Base-by-base conservation (phyloP, 2,888 invertebrate genomes). In the Gymnocheta viridis region DNA sequence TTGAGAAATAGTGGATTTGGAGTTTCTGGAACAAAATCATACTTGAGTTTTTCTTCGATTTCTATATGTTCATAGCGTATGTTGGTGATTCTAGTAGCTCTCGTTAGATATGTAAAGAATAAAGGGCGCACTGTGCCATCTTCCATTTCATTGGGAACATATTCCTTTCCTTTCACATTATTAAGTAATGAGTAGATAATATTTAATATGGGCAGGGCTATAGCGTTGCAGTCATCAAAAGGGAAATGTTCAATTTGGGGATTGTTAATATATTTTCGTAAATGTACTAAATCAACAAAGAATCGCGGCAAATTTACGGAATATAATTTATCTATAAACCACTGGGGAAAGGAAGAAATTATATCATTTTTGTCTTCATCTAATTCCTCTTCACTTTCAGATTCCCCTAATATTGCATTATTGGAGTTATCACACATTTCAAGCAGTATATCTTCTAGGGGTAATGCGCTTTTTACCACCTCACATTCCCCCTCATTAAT, bases 161-260 rank as follows among this genome's bases (percentile, higher is more conserved):
- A 85, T 24, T 89, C 88, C 0, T 62, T 85, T 0, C 88, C 89
- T 1, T 88, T 83, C 3, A 88, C 90, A 47, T 89, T 85, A 60
- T 91, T 88, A 3, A 94, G 77, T 19, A 94, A 82, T 2, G 91
- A 90, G 85, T 93, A 95, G 66, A 95, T 93, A 81, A 94, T 94
- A 86, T 93, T 91, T 47, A 96, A 87, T 84, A 96, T 94, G 14
- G 94, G 93, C 83, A 95, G 88, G 35, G 94, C 93, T 73, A 94
- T 93, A 7, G 93, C 88, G 86, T 94, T 94, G 7, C 95, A 93
- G 83, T 95, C 94, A 4, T 93, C 92, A 58, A 93, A 93, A 4
- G 91, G 90, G 87, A 94, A 94, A 89, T 96, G 94, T 90, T 97
- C 96, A 6, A 96, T 94, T 92, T 96, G 96, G 0, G 95, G 94